phyloP scores from a whole-genome alignment of 1,140 invertebrate genomes.

The Drosophila nikananu region DNA sequence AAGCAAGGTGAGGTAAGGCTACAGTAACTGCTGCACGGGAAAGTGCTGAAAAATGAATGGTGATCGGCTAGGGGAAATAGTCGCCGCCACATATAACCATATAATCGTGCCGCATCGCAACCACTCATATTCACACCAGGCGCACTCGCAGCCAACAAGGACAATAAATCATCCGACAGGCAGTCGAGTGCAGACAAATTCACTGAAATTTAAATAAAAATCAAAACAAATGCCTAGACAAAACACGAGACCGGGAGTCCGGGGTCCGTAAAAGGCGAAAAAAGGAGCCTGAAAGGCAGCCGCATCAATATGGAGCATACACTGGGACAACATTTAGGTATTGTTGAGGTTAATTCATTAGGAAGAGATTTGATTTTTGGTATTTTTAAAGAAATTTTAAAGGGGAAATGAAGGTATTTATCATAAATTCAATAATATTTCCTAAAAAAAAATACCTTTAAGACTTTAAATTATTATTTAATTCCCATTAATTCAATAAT shows the following conservation, averaged over 20 bases:
- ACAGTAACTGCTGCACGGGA: slow-evolving; percentile 2
- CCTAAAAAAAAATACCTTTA: background rate
- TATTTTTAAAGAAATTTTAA: background rate
- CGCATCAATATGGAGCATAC: slow-evolving; percentile 76
- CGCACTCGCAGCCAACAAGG: slow-evolving; percentile 64
- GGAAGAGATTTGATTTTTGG: background rate
- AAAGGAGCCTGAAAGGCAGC: slow-evolving; percentile 59
- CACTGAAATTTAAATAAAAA: slow-evolving; percentile 73
- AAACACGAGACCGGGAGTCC: slow-evolving; percentile 49
- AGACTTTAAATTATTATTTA: background rate
- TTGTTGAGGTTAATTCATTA: too few species aligned
- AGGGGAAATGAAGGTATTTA: background rate
- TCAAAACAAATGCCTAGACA: slow-evolving; percentile 75
- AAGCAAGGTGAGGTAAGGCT: background rate
- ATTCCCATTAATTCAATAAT: background rate
- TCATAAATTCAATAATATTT: background rate
- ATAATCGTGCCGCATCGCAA: slow-evolving; percentile 73
- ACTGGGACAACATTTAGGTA: background rate
- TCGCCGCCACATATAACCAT: slow-evolving; percentile 23
- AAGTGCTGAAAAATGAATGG: slow-evolving; percentile 24
- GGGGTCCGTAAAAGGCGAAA: slow-evolving; percentile 54
- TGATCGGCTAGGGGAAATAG: slow-evolving; percentile 19
- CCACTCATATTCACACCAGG: slow-evolving; percentile 79
- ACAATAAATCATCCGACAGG: slow-evolving; percentile 75
- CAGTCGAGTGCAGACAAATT: slow-evolving; percentile 78